These are phyloP conservation scores for Aphelenchoides avenae DNA, from an alignment of 1,140 invertebrate species.

Conservation along the genomic window DNA sequence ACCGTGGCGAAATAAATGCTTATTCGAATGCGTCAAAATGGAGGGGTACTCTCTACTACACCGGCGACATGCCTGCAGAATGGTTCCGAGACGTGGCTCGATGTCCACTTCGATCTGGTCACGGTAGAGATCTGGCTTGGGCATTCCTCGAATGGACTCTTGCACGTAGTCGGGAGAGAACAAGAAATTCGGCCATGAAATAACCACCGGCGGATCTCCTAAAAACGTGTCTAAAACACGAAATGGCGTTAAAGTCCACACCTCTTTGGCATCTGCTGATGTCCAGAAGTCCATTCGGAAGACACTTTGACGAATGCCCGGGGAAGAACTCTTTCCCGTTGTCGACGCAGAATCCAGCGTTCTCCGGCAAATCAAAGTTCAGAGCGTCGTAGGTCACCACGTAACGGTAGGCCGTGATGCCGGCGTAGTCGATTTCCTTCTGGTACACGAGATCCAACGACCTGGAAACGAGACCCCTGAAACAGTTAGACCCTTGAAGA, in stretches of 20 bases:
- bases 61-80: too few species aligned
- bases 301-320: slow-evolving; percentile 27
- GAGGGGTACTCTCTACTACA: too few species aligned
- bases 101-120: slow-evolving; percentile 58
- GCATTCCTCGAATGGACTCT: slow-evolving; percentile 38
- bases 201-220: slow-evolving; percentile 52
- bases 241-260: slow-evolving; percentile 10
- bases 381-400: slow-evolving; percentile 27
- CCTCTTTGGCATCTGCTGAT: slow-evolving; percentile 44
- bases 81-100: slow-evolving; percentile 5
- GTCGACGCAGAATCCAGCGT: slow-evolving; percentile 40
- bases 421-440: slow-evolving; percentile 43
- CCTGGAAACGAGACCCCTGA: slow-evolving; percentile 18
- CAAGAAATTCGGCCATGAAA: slow-evolving; percentile 57
- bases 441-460: slow-evolving; percentile 39
- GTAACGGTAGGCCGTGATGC: slow-evolving; percentile 39
- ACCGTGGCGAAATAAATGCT: slow-evolving; percentile 48
- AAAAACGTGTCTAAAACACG: slow-evolving; percentile 13
- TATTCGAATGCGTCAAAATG: too few species aligned
- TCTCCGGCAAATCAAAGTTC: slow-evolving; percentile 17
- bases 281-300: slow-evolving; percentile 45
- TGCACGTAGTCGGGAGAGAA: slow-evolving; percentile 43
- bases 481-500: not conserved
- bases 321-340: slow-evolving; percentile 26
- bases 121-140: slow-evolving; percentile 33